Conservation (phyloP, 2,113 vertebrate species). For the Ancistrus triradiatus region DNA sequence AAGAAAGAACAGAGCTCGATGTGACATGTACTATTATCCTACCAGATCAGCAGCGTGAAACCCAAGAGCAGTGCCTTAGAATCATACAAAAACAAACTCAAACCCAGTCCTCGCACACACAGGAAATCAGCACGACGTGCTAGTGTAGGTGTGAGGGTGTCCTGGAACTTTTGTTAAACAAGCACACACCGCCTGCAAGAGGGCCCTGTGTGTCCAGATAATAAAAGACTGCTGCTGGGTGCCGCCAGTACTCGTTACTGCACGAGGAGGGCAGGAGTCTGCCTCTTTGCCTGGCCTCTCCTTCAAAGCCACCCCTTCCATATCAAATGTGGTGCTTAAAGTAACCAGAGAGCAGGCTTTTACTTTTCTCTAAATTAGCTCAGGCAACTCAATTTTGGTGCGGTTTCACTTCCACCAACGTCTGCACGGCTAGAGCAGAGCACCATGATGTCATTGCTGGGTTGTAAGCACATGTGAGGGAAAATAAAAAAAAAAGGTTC, state of each 20-base stretch:
- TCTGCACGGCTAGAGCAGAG: conserved; percentile 43
- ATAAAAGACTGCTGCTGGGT: conserved; percentile 45
- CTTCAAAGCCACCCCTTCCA: conserved; percentile 49
- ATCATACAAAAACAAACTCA: conserved; percentile 42
- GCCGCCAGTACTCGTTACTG: conserved; percentile 41
- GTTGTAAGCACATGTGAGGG: conserved; percentile 53
- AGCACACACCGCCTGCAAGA: conserved; percentile 30
- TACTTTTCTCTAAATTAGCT: conserved; percentile 57
- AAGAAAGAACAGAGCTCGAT: conserved; percentile 16
- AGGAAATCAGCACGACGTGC: conserved; percentile 34
- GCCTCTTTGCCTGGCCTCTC: conserved; percentile 37
- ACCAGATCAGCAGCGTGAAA: conserved; percentile 26
- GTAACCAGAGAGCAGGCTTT: conserved; percentile 57
- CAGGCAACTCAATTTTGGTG: conserved; percentile 58
- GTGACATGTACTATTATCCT: conserved; percentile 4
- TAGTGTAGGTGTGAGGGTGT: conserved; percentile 43
- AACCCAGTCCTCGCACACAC: conserved; percentile 24
- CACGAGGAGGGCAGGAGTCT: conserved; percentile 34
- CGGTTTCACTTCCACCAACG: conserved; percentile 52
- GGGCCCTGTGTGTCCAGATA: conserved; percentile 42
- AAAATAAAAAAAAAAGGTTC: conserved; percentile 42
- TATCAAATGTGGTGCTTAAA: conserved; percentile 60
- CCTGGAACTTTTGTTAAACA: conserved; percentile 30
- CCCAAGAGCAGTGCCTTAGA: conserved; percentile 22
- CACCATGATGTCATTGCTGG: conserved; percentile 55